Evolutionary conservation across 2,797 vertebrate genomes (phyloP), one percentile per base, ranked within the genome.

Genomic region (Sebastolobus alascanus): DNA sequence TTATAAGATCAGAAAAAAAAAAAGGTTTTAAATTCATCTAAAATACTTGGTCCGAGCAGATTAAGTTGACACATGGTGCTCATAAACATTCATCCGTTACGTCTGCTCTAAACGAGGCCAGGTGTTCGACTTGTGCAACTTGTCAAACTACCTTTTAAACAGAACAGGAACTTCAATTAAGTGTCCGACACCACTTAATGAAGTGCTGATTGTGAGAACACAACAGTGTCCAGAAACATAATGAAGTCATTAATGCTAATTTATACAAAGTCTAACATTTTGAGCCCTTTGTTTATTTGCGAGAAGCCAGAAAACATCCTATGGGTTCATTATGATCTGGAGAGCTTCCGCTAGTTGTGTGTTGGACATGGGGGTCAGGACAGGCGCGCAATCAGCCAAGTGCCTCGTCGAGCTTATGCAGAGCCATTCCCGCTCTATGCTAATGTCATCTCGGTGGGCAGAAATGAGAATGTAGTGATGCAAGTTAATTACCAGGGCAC

Each of bases 211-310:
- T 84, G 85, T 90, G 87, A 91, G 80, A 91, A 87, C 83, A 86
- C 84, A 92, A 73, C 84, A 81, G 82, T 92, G 91, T 90, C 86
- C 87, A 79, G 89, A 88, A 87, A 91, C 81, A 93, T 92, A 93
- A 94, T 93, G 83, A 94, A 94, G 86, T 90, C 87, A 94, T 94
- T 94, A 94, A 94, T 95, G 94, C 85, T 90, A 94, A 95, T 96
- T 94, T 94, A 94, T 94, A 94, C 93, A 84, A 93, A 92, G 88
- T 82, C 90, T 92, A 93, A 94, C 91, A 94, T 94, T 95, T 66
- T 93, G 89, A 94, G 92, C 88, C 90, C 81, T 90, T 94, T 95
- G 94, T 94, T 95, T 94, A 93, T 94, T 92, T 94, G 90, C 68
- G 85, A 90, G 81, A 75, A 92, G 90, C 88, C 75, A 89, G 79